A percentile compares a stretch with the other conserved stretches of the same genome.
Conservation (phyloP, 2,888 invertebrate species). For the Dasypolia templi region DNA sequence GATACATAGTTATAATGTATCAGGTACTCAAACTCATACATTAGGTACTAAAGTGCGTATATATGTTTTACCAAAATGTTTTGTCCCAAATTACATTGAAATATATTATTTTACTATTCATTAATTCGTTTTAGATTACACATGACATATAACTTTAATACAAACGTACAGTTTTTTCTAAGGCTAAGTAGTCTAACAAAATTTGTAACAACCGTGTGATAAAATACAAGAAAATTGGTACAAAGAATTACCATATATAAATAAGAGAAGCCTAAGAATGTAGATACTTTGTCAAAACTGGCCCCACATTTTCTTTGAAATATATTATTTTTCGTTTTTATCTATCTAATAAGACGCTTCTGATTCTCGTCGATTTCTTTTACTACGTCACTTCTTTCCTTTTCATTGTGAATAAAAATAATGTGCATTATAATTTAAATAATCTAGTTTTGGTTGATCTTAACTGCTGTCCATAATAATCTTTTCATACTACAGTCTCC, state of each 20-base stretch:
- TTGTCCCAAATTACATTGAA: slow-evolving; percentile 34
- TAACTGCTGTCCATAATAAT: slow-evolving; percentile 1
- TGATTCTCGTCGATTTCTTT: not conserved
- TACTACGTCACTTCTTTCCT: not conserved
- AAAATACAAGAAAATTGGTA: slow-evolving; percentile 46
- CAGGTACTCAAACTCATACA: slow-evolving; percentile 41
- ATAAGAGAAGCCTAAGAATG: slow-evolving; percentile 40
- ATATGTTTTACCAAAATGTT: slow-evolving; percentile 36
- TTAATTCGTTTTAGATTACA: slow-evolving; percentile 56
- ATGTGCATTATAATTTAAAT: slow-evolving; percentile 27
- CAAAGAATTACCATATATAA: slow-evolving; percentile 19
- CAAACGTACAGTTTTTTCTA: slow-evolving; percentile 64
- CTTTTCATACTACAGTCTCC: not conserved
- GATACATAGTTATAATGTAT: slow-evolving; percentile 45
- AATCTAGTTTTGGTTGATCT: slow-evolving; percentile 45
- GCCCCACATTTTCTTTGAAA: slow-evolving; percentile 34
- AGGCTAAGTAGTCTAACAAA: too few species aligned
- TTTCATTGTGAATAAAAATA: not conserved
- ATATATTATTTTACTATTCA: slow-evolving; percentile 45
- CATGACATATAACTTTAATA: slow-evolving; percentile 24
- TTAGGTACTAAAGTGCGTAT: slow-evolving; percentile 43
- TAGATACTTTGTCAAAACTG: slow-evolving; percentile 46
- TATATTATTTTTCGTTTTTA: slow-evolving; percentile 21
- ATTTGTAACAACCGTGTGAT: slow-evolving; percentile 53
- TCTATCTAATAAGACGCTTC: slow-evolving; percentile 10